A percentile compares a stretch with the other conserved stretches of the same genome.
Conservation (phyloP, 2,113 vertebrate genomes). For the Silurus glanis region DNA sequence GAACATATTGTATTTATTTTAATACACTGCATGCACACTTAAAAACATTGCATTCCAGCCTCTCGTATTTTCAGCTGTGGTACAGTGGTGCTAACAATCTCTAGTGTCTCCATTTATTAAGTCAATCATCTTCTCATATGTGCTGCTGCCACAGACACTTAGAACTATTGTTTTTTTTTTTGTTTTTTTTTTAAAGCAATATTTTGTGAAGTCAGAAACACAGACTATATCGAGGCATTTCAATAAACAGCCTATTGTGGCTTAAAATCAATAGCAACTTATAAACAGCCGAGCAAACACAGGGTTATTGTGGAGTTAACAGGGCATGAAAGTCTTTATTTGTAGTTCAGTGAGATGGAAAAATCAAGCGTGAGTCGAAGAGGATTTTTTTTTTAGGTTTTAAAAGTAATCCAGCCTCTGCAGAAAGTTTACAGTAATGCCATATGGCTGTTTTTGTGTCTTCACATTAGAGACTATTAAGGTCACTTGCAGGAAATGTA, state of each 20-base stretch:
- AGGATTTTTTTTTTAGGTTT: background rate
- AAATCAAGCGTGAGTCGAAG: background rate
- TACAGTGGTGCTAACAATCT: slow-evolving; percentile 59
- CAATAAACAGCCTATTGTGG: slow-evolving; percentile 59
- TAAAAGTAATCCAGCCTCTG: background rate
- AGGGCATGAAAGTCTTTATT: slow-evolving; percentile 25
- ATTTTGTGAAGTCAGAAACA: slow-evolving; percentile 61
- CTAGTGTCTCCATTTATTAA: slow-evolving; percentile 62
- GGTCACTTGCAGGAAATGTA: background rate
- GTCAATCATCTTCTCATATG: slow-evolving; percentile 53
- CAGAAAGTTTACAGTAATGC: background rate
- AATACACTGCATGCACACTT: too few species aligned
- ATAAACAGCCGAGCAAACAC: slow-evolving; percentile 47
- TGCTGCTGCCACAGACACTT: slow-evolving; percentile 45
- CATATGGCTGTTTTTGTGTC: background rate
- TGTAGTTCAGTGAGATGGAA: background rate
- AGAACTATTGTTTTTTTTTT: slow-evolving; percentile 45
- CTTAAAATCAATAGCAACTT: slow-evolving; percentile 66
- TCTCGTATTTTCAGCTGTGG: background rate
- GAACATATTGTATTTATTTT: too few species aligned
- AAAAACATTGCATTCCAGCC: too few species aligned
- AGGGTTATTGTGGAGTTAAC: slow-evolving; percentile 44
- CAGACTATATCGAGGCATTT: slow-evolving; percentile 59
- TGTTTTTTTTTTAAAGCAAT: slow-evolving; percentile 67
- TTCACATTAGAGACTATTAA: background rate